Evolutionary conservation across 2,113 vertebrate genomes (phyloP).

Genomic region (Kobus ellipsiprymnus): DNA sequence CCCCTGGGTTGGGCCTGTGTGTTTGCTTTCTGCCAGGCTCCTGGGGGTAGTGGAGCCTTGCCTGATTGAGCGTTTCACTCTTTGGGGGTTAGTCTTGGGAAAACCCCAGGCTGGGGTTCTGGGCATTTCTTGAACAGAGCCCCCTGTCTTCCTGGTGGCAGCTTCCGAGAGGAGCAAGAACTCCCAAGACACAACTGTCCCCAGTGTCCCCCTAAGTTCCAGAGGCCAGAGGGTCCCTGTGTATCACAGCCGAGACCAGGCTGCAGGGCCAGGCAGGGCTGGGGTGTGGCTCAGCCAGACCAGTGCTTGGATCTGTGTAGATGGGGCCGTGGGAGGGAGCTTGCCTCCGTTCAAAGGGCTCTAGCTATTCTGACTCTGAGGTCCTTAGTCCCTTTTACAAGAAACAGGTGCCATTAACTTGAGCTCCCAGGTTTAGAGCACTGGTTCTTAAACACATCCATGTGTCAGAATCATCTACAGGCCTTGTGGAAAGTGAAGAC

Average conservation of each 20-base stretch:
- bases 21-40: background rate
- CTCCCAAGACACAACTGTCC: background rate
- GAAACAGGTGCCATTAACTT: background rate
- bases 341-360: background rate
- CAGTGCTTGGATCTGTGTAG: background rate
- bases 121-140: background rate
- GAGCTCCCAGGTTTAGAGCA: background rate
- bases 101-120: background rate
- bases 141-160: background rate
- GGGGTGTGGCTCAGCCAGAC: background rate
- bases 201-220: background rate
- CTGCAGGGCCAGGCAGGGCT: background rate
- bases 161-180: background rate
- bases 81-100: background rate
- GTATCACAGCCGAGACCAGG: background rate
- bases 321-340: background rate
- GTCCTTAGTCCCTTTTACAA: background rate
- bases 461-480: background rate
- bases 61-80: background rate
- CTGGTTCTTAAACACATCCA: background rate
- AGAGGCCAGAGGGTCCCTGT: background rate
- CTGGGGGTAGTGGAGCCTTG: background rate
- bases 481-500: background rate
- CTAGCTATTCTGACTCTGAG: background rate
- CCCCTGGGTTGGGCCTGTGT: slow-evolving; percentile 31